Evolutionary conservation across 2,797 vertebrate genomes (phyloP), one percentile per base, ranked within the genome.

Genomic region (Spea hammondii): DNA sequence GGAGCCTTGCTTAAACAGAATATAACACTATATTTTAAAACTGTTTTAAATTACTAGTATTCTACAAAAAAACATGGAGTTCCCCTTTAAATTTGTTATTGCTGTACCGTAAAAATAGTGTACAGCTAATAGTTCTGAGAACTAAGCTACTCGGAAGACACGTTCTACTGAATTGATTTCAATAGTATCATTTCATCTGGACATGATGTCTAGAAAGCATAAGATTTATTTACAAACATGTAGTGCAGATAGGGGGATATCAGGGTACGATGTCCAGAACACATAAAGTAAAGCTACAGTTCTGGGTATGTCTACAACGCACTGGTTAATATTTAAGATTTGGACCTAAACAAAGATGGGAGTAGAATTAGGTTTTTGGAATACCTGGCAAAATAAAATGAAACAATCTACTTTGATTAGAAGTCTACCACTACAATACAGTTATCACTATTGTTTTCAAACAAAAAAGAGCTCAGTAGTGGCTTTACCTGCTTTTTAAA

Each of bases 81-180:
- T 32, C 32, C 32, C 32, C 32, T 32, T 32, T 32, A 32, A 59
- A 59, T 59, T 11, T 59, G 11, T 45, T 66, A 6, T 10, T 65
- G 50, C 53, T 13, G 4, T 47, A 51, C 9, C 60, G 68, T 5
- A 70, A 48, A 82, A 83, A 14, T 4, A 79, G 77, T 4, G 10
- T 8, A 13, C 11, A 59, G 13, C 32, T 59, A 53, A 44, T 9
- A 9, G 4, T 74, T 60, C 64, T 78, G 6, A 70, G 51, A 83
- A 70, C 9, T 53, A 0, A 44, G 0, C 54, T 69, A 8, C 50
- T 7, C 4, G 76, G 67, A 85, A 73, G 0, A 2, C 11, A 69
- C 14, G 13, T 69, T 79, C 65, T 60, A 68, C 48, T 69, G 62
- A 70, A 79, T 14, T 54, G 62, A 71, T 74, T 70, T 77, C 76